Conservation (phyloP, 2,797 vertebrate species). For the Hybognathus amarus region DNA sequence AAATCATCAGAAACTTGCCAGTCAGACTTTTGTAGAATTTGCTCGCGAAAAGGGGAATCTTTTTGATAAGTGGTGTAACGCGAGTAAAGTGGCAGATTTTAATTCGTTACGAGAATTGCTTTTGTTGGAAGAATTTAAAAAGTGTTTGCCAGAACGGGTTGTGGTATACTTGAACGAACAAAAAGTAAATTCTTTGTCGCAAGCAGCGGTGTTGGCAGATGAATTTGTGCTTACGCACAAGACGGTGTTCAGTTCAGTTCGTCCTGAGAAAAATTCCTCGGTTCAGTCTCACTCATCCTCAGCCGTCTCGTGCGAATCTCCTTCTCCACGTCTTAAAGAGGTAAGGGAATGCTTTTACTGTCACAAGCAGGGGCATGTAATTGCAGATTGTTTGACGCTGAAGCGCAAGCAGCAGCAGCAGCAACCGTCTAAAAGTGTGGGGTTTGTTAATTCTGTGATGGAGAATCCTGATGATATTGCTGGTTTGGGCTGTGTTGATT, state of each 20-base stretch:
- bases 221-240: neutral
- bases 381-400: neutral
- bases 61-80: too few relatives aligned
- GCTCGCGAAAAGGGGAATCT: too few relatives aligned
- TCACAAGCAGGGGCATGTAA: neutral
- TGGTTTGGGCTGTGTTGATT: neutral
- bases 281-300: neutral
- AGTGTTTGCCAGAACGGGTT: too few relatives aligned
- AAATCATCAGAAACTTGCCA: too few relatives aligned
- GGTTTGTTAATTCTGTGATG: neutral
- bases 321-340: neutral
- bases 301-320: neutral
- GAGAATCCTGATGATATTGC: neutral
- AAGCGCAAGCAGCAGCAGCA: neutral
- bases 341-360: neutral
- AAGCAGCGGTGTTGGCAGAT: neutral
- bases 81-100: too few relatives aligned
- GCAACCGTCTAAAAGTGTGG: neutral
- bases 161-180: neutral
- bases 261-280: neutral
- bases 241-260: neutral
- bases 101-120: too few relatives aligned
- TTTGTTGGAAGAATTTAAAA: too few relatives aligned
- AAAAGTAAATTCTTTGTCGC: neutral
- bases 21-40: too few relatives aligned